phyloP scores from a whole-genome alignment of 1,140 invertebrate species.

The Ephestia elutella region DNA sequence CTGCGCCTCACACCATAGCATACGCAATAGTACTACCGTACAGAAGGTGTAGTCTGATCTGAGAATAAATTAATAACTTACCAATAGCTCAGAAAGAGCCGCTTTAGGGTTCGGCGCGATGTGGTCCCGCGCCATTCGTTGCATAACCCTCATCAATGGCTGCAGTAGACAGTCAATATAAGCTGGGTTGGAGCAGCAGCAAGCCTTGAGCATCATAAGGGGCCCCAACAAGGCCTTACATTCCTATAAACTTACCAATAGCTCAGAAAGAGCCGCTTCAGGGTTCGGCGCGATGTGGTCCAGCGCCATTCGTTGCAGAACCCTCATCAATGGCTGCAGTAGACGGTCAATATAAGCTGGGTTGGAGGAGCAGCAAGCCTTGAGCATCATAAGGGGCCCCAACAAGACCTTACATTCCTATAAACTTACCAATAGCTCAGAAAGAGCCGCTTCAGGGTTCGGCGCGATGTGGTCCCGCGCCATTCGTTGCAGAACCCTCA shows the following conservation, averaged over 20 bases:
- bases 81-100: not conserved
- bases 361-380: conserved; percentile 95
- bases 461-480: conserved; percentile 90
- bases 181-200: conserved; percentile 91
- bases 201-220: conserved; percentile 96
- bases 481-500: conserved; percentile 93
- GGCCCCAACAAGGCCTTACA: conserved; percentile 91
- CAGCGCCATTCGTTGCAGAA: conserved; percentile 90
- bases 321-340: conserved; percentile 91
- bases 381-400: conserved; percentile 95
- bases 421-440: not conserved
- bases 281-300: conserved; percentile 87
- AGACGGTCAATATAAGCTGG: conserved; percentile 94
- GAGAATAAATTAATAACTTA: too few relatives aligned
- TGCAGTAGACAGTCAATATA: conserved; percentile 92
- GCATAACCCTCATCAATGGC: conserved; percentile 93
- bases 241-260: conserved; percentile 55
- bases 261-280: conserved; percentile 32
- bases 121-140: conserved; percentile 93
- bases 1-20: too few relatives aligned
- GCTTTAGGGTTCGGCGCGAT: conserved; percentile 77
- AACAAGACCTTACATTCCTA: too few relatives aligned
- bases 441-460: conserved; percentile 52
- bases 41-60: too few relatives aligned
- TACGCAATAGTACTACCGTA: too few relatives aligned